These are phyloP conservation scores for Pelagia noctiluca DNA, from an alignment of 30 jellyfish, hydroid and myxozoan genomes.

Conservation along the genomic window DNA sequence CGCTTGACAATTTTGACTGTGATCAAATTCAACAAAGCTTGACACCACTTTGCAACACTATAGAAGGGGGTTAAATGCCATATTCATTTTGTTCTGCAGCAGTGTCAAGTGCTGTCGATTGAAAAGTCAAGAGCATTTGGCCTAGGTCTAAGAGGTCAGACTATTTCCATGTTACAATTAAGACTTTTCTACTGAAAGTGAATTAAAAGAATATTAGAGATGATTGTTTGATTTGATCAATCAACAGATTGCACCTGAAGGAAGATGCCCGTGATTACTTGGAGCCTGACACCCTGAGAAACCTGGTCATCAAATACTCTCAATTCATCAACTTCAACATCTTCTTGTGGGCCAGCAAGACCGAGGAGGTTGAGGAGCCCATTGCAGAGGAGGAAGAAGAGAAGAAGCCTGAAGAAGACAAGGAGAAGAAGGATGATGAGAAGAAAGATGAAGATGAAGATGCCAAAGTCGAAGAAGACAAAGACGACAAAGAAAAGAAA, in stretches of 20 bases:
- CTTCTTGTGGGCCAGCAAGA: slow-evolving; percentile 95
- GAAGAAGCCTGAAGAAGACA: slow-evolving; percentile 73
- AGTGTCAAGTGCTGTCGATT: too few relatives aligned
- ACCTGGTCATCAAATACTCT: slow-evolving; percentile 93
- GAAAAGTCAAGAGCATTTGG: too few relatives aligned
- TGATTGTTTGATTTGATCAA: too few relatives aligned
- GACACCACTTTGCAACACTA: too few relatives aligned
- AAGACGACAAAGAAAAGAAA: slow-evolving; percentile 91
- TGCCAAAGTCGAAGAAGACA: slow-evolving; percentile 63
- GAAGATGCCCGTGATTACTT: slow-evolving; percentile 98
- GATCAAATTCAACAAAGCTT: too few relatives aligned
- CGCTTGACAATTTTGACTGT: too few relatives aligned
- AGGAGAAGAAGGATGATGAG: slow-evolving; percentile 68
- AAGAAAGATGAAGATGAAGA: slow-evolving; percentile 54
- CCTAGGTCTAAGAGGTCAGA: too few relatives aligned
- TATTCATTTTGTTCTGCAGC: too few relatives aligned
- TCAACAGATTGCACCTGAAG: slow-evolving; percentile 88
- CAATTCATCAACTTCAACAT: slow-evolving; percentile 98
- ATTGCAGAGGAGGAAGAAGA: slow-evolving; percentile 91
- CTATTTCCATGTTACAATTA: too few relatives aligned
- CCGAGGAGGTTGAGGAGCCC: slow-evolving; percentile 99
- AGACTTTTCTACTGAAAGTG: too few relatives aligned
- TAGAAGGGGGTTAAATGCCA: too few relatives aligned
- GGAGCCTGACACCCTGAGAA: slow-evolving; percentile 87
- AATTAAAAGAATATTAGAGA: too few relatives aligned